Base-by-base conservation (phyloP, 1,140 invertebrate species). In the Plodia interpunctella region DNA sequence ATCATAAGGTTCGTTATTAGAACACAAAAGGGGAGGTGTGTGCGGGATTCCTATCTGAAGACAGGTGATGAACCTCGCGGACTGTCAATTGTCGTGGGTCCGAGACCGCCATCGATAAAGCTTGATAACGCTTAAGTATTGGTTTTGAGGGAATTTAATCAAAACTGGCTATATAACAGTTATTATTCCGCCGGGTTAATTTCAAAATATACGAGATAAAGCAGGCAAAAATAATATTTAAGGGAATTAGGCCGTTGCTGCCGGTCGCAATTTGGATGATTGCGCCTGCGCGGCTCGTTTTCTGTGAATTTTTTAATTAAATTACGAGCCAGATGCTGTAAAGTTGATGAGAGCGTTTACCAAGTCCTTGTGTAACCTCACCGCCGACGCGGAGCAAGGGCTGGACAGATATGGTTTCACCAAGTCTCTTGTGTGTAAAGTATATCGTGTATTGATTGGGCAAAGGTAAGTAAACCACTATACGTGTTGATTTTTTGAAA, bases 281-380 rank as follows among this genome's bases (percentile, higher is more conserved):
- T 86, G 81, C 78, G 21, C 21, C n/a, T n/a, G 61, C 66, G 74
- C 69, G 68, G 80, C 63, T 78, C 71, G 79, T 78, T 84, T 88
- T 87, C 83, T 84, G 78, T 87, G 83, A 87, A 87, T 87, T 87
- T 88, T 88, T 88, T 87, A 88, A 88, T 88, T 87, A 84, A 88
- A 88, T 88, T 88, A 88, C 75, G 82, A 79, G 70, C 72, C 79
- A 83, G 82, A 80, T 85, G 81, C 79, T 72, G 75, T 71, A 72
- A 67, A 74, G 65, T 67, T 74, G 71, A 78, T 76, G 68, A 59
- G 57, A 64, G 32, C 63, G 68, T 57, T 70, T 62, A 62, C 59
- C 35, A 55, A 49, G 51, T 50, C 62, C 60, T 62, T 60, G 59
- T 57, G 60, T 57, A 65, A 68, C 63, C 64, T 67, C 55, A 58